Base-by-base conservation (phyloP, 1,140 invertebrate genomes). In the Pentalonia nigronervosa region DNA sequence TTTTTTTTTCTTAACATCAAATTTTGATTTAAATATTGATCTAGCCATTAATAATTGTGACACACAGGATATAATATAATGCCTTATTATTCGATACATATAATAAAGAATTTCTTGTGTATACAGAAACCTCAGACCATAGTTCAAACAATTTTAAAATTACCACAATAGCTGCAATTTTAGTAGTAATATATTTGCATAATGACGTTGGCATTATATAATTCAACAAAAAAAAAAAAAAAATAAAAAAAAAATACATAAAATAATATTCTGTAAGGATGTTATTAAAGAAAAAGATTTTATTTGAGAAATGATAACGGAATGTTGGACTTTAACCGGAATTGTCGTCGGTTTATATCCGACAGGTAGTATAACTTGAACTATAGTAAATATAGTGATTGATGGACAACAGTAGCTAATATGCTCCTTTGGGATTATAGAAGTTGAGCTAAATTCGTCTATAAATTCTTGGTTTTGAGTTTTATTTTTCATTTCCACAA, bases 361-460 rank as follows among this genome's bases (percentile, higher is more conserved):
- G 41, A 47, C 41, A 45, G 36, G 36, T 86, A 30, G 41, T 47
- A 84, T 23, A 36, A 86, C 41, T 30, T 86, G 83, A 86, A 45
- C 41, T 45, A 41, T 41, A 86, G 87, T 48, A 67, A 11, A 25
- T 50, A 25, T 53, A 89, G 47, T 36, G 87, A 56, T 34, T 21
- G 48, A n/a, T 48, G 45, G 23, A 89, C 86, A 89, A 89, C 87
- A 56, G 48, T 89, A 48, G 87, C 50, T 89, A 89, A 89, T 89
- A 56, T 89, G 17, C 11, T 7, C 87, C 87, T 36, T 67, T 67
- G 36, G 89, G 53, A 90, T 90, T 67, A 90, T 2, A 67, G 14
- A 34, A 48, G 25, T 34, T 48, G 20, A 50, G 30, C 30, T n/a
- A 34, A 47, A 30, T 86, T 86, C 83, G 8, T 86, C 7, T 50